A percentile compares a stretch with the other conserved stretches of the same genome.
phyloP scores from a whole-genome alignment of 2,113 vertebrate species.

The Canis aureus region DNA sequence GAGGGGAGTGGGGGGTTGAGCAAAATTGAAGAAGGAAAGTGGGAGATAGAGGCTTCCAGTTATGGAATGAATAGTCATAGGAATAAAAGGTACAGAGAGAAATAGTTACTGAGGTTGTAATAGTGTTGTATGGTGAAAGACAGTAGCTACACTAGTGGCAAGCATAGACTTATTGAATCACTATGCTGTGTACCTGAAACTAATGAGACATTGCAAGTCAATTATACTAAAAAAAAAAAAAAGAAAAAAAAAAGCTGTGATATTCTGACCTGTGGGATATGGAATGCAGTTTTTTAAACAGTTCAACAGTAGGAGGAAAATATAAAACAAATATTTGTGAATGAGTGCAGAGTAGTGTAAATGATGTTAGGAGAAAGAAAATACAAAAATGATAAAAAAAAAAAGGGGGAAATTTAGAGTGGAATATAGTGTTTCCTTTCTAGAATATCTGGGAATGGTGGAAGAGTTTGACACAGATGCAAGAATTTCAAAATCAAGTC shows the following conservation, averaged over 20 bases:
- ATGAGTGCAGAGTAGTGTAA: background rate
- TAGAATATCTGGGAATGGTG: background rate
- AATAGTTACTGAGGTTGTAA: background rate
- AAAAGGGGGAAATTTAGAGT: background rate
- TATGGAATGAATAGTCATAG: background rate
- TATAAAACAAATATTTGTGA: background rate
- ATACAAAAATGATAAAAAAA: background rate
- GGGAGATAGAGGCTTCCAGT: background rate
- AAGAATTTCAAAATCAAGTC: constrained; percentile 14
- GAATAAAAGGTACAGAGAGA: background rate
- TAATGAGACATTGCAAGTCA: background rate
- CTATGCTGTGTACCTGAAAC: background rate
- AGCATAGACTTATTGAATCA: background rate
- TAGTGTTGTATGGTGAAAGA: background rate
- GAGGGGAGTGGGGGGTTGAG: background rate
- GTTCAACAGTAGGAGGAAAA: background rate
- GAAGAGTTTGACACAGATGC: background rate
- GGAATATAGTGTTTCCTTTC: background rate
- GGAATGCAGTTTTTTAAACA: background rate
- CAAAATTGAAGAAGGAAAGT: too few relatives aligned
- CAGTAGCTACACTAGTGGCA: background rate
- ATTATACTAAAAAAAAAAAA: background rate
- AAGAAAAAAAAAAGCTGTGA: background rate
- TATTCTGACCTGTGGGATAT: background rate
- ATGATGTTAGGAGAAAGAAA: background rate